Percentiles rank a stretch among this genome's conserved stretches.
phyloP scores from a whole-genome alignment of 2,113 vertebrate species.

The Rhinichthys klamathensis region DNA sequence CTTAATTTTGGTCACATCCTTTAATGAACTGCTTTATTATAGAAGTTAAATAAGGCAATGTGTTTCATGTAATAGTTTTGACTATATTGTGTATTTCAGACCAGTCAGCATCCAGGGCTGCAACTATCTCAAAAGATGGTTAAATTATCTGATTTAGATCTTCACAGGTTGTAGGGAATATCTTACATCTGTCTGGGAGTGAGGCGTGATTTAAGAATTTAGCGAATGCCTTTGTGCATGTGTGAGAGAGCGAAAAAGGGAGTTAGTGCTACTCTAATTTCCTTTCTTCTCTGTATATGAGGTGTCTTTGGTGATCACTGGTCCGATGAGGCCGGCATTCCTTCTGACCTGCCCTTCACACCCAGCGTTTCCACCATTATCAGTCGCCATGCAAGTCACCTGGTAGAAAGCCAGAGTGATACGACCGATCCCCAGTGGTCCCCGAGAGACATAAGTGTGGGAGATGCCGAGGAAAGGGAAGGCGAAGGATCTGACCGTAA shows the following conservation, averaged over 20 bases:
- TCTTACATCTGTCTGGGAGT: background rate
- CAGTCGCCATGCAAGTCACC: constrained; percentile 68
- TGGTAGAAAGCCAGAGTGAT: constrained; percentile 64
- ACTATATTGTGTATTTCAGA: background rate
- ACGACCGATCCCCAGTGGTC: constrained; percentile 60
- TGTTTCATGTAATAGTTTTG: background rate
- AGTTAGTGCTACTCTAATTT: constrained; percentile 54
- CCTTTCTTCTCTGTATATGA: constrained; percentile 74
- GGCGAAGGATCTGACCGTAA: constrained; percentile 69
- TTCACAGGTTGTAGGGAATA: background rate
- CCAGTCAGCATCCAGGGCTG: too few species aligned
- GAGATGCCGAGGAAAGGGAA: constrained; percentile 71
- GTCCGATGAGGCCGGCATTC: constrained; percentile 65
- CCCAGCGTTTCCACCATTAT: constrained; percentile 76
- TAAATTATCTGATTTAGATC: background rate
- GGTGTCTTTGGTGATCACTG: constrained; percentile 72
- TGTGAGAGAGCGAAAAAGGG: background rate
- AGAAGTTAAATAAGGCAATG: background rate
- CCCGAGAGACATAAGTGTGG: constrained; percentile 62
- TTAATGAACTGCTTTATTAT: background rate
- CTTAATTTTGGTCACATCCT: background rate
- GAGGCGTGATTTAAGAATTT: background rate
- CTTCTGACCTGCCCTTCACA: constrained; percentile 74
- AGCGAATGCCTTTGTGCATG: background rate
- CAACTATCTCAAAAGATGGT: background rate